phyloP scores from a whole-genome alignment of 2,888 invertebrate species.

The Megalurothrips usitatus region DNA sequence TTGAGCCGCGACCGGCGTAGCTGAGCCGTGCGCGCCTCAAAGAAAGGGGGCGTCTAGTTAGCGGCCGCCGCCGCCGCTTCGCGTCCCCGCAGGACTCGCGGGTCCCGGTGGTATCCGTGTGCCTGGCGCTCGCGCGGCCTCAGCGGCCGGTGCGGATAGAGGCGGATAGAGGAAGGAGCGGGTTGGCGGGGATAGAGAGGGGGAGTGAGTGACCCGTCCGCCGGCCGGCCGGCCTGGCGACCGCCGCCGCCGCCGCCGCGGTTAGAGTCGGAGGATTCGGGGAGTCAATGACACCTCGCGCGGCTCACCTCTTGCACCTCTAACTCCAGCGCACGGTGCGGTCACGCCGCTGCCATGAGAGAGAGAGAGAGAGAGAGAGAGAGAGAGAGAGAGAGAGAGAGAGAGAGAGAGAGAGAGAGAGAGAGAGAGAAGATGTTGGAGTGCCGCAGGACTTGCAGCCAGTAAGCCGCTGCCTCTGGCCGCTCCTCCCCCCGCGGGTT shows the following conservation, averaged over 20 bases:
- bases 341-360: too few species aligned
- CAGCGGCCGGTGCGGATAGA: background rate
- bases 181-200: too few species aligned
- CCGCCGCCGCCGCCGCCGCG: background rate
- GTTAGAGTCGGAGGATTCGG: background rate
- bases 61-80: background rate
- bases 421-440: too few species aligned
- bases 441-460: too few species aligned
- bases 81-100: background rate
- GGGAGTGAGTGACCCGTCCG: too few species aligned
- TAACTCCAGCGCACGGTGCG: too few species aligned
- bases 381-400: conserved; percentile 18
- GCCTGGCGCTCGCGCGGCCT: background rate
- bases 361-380: conserved; percentile 12
- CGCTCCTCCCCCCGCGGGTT: too few species aligned
- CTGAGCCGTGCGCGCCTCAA: background rate
- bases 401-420: background rate
- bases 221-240: too few species aligned
- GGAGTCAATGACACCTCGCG: conserved; percentile 15
- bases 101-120: too few species aligned
- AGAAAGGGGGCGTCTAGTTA: background rate
- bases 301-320: background rate
- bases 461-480: too few species aligned
- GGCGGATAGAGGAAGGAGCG: background rate
- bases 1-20: too few species aligned